Conservation (phyloP, 2,888 invertebrate species). For the Ptychoptera albimana region DNA sequence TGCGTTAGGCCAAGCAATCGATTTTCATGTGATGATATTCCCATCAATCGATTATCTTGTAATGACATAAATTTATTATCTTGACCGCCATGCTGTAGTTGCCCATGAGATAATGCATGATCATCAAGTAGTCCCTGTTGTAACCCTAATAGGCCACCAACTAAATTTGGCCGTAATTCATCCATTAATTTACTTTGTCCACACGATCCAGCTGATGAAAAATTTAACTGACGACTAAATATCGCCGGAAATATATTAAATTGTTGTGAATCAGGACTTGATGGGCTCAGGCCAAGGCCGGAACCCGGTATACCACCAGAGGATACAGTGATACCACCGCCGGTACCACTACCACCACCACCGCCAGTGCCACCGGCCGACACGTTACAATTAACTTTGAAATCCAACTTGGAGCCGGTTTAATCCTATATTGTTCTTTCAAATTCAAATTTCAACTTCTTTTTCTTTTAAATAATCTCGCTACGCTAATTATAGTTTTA, state of each 20-base stretch:
- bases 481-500: too few species aligned
- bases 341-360: slow-evolving; percentile 11
- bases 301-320: slow-evolving; percentile 10
- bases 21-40: slow-evolving; percentile 28
- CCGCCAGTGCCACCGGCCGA: slow-evolving; percentile 40
- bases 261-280: slow-evolving; percentile 43
- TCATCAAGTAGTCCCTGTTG: slow-evolving; percentile 66
- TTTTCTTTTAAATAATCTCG: too few species aligned
- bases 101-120: slow-evolving; percentile 39
- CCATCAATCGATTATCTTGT: slow-evolving; percentile 32
- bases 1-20: slow-evolving; percentile 25
- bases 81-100: slow-evolving; percentile 32
- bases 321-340: slow-evolving; percentile 6
- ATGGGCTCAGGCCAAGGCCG: slow-evolving; percentile 28
- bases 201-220: slow-evolving; percentile 49
- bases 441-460: too few species aligned
- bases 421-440: neutral
- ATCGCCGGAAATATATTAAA: slow-evolving; percentile 86
- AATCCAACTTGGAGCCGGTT: slow-evolving; percentile 64
- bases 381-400: slow-evolving; percentile 56
- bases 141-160: slow-evolving; percentile 61
- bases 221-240: slow-evolving; percentile 77
- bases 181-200: slow-evolving; percentile 75
- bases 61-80: slow-evolving; percentile 34
- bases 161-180: slow-evolving; percentile 67